Evolutionary conservation across 1,140 invertebrate genomes (phyloP), one percentile per base, ranked within the genome.

Genomic region (Drosophila repleta): DNA sequence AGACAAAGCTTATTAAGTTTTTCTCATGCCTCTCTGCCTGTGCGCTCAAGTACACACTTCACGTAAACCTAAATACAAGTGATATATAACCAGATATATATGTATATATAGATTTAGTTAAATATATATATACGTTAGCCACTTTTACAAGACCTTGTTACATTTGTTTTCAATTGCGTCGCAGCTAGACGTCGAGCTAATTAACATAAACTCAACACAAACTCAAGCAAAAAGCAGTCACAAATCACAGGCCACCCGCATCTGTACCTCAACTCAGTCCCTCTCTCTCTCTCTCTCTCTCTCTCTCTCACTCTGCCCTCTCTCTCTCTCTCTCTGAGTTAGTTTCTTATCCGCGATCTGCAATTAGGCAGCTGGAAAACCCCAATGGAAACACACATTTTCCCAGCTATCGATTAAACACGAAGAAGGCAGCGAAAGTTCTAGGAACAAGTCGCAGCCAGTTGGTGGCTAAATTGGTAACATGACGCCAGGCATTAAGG

Each of bases 401-500:
- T 62, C 46, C 51, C 37, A 39, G 60, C 67, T 87, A 87, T 87
- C 52, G 82, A 87, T 87, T 88, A 61, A 87, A 87, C 82, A 88
- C 70, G 21, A 56, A 61, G 64, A 61, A 72, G 32, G 46, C 66
- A 78, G 78, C 55, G 83, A 87, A 88, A 87, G 83, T 87, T 87
- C 78, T 78, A 45, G 65, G 58, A 53, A 75, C 52, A 29, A 46
- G 43, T 29, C 20, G 37, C 57, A 45, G 20, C 10, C 17, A 67
- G 55, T 46, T 67, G 55, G 58, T 67, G 55, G 58, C 75, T 82
- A 83, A 75, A 82, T 76, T 80, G 73, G 79, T 68, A 69, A 60
- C 62, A 88, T 87, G 83, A 87, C 82, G 83, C 74, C 83, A 87
- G 76, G 60, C 61, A 74, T 73, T 77, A 88, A 88, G 75, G 61